Conservation (phyloP, 2,113 vertebrate species). For the Excalfactoria chinensis region DNA sequence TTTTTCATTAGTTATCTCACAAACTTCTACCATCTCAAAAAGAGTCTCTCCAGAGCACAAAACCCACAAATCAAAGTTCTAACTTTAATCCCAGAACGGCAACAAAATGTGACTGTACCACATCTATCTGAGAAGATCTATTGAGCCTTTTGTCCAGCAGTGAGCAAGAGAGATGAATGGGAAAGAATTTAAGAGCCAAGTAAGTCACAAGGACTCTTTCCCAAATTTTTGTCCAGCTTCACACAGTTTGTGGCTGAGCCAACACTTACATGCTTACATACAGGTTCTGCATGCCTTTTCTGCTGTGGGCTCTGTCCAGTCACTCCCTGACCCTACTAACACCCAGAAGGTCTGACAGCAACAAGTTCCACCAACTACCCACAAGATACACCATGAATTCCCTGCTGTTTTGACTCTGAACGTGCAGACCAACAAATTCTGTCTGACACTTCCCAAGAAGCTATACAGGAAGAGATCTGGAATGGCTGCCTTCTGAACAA, state of each 20-base stretch:
- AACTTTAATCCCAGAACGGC: not conserved
- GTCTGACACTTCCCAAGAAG: not conserved
- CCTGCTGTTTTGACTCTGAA: not conserved
- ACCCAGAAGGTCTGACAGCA: not conserved
- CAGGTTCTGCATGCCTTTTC: not conserved
- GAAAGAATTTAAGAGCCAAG: not conserved
- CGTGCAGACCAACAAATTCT: not conserved
- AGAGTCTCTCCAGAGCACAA: not conserved
- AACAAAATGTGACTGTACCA: not conserved
- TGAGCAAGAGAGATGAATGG: rapidly evolving
- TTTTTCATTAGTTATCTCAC: too few relatives aligned
- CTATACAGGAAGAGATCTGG: not conserved
- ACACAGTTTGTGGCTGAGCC: not conserved
- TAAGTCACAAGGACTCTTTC: not conserved
- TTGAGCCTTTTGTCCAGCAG: not conserved
- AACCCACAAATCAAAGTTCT: not conserved
- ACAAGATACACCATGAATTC: not conserved
- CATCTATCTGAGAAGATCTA: not conserved
- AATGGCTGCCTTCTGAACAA: not conserved
- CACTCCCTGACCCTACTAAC: not conserved
- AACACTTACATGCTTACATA: not conserved
- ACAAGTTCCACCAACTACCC: not conserved
- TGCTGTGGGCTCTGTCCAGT: not conserved
- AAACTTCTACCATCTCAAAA: not conserved
- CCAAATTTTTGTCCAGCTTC: not conserved